Evolutionary conservation across 2,797 vertebrate genomes (phyloP).

Genomic region (Rhinatrema bivittatum): DNA sequence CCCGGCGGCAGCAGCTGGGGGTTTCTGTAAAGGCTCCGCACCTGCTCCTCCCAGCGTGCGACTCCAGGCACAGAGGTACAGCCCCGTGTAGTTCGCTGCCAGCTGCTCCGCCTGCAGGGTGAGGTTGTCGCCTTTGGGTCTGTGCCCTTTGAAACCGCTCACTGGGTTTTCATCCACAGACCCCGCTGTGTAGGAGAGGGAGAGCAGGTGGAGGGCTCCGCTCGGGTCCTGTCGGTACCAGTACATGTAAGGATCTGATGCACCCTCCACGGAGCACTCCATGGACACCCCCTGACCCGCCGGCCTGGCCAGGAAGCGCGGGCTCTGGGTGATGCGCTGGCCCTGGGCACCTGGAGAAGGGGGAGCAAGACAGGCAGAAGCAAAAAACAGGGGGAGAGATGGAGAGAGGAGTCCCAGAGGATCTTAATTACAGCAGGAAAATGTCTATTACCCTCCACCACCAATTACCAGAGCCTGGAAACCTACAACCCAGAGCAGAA

Average conservation of each 20-base stretch:
- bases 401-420: neutral
- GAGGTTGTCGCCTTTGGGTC: neutral
- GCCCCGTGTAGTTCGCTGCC: neutral
- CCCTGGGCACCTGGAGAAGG: neutral
- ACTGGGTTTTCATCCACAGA: neutral
- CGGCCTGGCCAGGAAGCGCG: neutral
- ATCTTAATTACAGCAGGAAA: no score
- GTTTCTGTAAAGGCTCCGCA: neutral
- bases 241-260: constrained; percentile 31
- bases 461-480: no score
- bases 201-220: neutral
- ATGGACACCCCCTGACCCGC: constrained; percentile 20
- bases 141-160: neutral
- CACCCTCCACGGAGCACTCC: constrained; percentile 21
- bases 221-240: neutral
- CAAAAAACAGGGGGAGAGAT: constrained; percentile 1
- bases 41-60: neutral
- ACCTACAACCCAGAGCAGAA: no score
- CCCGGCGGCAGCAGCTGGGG: no score
- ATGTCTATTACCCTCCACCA: no score
- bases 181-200: neutral
- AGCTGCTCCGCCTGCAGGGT: neutral
- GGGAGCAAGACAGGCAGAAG: neutral
- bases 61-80: constrained; percentile 5
- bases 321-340: neutral